Conservation (phyloP, 1,140 invertebrate genomes). For the Listronotus bonariensis region DNA sequence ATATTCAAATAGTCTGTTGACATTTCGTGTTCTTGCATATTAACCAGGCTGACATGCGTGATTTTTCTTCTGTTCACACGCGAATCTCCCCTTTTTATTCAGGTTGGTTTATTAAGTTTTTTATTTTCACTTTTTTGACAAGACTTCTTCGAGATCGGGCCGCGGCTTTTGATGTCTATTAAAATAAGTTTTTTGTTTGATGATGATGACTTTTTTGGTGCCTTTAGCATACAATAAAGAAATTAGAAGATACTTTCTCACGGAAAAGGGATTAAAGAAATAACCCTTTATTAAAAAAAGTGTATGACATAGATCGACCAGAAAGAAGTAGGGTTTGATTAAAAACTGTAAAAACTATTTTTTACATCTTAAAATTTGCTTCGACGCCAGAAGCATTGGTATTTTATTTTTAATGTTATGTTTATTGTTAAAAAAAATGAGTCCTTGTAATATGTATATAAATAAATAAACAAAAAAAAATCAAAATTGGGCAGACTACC, state of each 20-base stretch:
- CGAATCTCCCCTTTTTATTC: slow-evolving; percentile 20
- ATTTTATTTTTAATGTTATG: too few species aligned
- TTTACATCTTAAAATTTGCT: too few species aligned
- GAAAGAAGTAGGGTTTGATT: too few species aligned
- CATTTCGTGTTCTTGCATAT: slow-evolving; percentile 51
- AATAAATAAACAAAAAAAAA: too few species aligned
- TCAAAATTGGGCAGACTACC: too few species aligned
- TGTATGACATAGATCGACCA: too few species aligned
- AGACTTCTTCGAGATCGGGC: background rate
- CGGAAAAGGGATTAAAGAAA: background rate
- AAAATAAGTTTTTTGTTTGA: slow-evolving; percentile 2
- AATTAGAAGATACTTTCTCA: slow-evolving; percentile 6
- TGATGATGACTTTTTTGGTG: slow-evolving; percentile 10
- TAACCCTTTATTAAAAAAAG: too few species aligned
- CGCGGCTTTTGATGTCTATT: too few species aligned
- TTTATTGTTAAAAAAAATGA: too few species aligned
- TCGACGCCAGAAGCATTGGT: too few species aligned
- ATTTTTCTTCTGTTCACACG: slow-evolving; percentile 49
- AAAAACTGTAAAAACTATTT: too few species aligned
- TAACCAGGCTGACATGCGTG: slow-evolving; percentile 44
- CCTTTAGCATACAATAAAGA: slow-evolving; percentile 14
- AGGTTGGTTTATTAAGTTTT: slow-evolving; percentile 7
- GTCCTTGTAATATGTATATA: too few species aligned
- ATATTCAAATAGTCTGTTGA: slow-evolving; percentile 51
- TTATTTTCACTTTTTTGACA: slow-evolving; percentile 13